Percentiles rank a stretch among this genome's conserved stretches.
Conservation (phyloP, 2,797 vertebrate genomes). For the Sebastes jordani region DNA sequence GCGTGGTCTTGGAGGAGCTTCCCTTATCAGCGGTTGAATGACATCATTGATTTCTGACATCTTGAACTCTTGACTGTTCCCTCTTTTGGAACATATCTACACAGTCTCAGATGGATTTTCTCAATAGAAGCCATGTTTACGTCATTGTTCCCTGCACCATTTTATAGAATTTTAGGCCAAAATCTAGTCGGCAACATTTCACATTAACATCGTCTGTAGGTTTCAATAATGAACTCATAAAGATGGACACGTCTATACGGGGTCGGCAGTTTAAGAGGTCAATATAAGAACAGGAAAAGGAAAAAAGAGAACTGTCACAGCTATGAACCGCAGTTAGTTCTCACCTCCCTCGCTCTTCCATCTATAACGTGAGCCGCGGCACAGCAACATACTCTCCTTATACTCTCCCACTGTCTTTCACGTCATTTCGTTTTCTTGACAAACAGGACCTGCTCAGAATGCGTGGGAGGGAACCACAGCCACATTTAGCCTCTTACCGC, state of each 20-base stretch:
- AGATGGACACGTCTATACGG: not conserved
- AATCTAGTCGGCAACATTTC: not conserved
- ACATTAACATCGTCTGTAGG: not conserved
- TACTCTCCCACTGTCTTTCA: not conserved
- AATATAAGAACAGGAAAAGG: not conserved
- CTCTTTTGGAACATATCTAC: not conserved
- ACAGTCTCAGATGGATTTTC: not conserved
- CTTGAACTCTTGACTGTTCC: not conserved
- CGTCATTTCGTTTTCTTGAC: slow-evolving; percentile 40
- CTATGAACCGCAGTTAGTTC: not conserved
- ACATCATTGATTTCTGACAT: not conserved
- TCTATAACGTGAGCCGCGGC: not conserved
- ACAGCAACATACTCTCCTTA: not conserved
- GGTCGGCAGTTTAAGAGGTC: not conserved
- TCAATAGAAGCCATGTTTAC: not conserved
- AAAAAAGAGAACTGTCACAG: not conserved
- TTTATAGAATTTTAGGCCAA: not conserved
- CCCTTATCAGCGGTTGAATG: not conserved
- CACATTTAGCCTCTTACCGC: slow-evolving; percentile 57
- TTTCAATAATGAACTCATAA: not conserved
- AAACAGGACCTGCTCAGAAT: slow-evolving; percentile 53
- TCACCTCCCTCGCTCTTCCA: not conserved
- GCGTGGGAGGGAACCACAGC: slow-evolving; percentile 42
- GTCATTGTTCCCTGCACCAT: not conserved
- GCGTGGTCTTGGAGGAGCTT: not conserved